Evolutionary conservation across 2,113 vertebrate species (phyloP).

Genomic region (Oryzias melastigma): DNA sequence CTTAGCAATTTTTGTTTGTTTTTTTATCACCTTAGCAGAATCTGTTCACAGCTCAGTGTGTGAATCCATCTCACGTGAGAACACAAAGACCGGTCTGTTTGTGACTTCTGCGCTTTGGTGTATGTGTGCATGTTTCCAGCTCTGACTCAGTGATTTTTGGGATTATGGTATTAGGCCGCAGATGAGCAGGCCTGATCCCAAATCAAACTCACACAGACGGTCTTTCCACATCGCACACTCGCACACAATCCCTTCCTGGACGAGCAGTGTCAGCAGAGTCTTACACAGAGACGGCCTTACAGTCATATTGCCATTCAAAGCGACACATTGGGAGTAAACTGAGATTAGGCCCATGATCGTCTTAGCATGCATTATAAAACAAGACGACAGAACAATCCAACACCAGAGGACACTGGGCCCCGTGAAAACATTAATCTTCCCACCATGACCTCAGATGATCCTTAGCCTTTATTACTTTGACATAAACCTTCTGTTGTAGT

Average conservation of each 20-base stretch:
- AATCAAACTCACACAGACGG: conserved; percentile 71
- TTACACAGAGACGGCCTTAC: conserved; percentile 58
- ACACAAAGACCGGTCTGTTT: conserved; percentile 26
- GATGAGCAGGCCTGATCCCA: conserved; percentile 74
- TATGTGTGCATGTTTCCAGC: conserved; percentile 61
- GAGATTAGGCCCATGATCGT: conserved; percentile 69
- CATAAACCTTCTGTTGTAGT: conserved; percentile 49
- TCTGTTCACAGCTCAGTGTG: conserved; percentile 34
- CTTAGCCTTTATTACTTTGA: conserved; percentile 53
- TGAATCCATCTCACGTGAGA: conserved; percentile 11
- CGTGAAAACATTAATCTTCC: conserved; percentile 57
- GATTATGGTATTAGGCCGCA: conserved; percentile 76
- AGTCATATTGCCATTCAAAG: conserved; percentile 66
- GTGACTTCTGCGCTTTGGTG: conserved; percentile 42
- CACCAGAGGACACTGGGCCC: conserved; percentile 34
- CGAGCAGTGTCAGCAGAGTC: conserved; percentile 64
- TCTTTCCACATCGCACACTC: conserved; percentile 42
- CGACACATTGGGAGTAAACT: conserved; percentile 60
- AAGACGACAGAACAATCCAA: conserved; percentile 65
- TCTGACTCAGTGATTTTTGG: conserved; percentile 74
- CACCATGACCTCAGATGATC: conserved; percentile 52
- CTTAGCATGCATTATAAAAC: conserved; percentile 69
- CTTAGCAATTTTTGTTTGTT: conserved; percentile 24
- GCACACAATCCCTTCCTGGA: conserved; percentile 66
- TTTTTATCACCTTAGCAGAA: conserved; percentile 49